Evolutionary conservation across 2,113 vertebrate species (phyloP), one percentile per base, ranked within the genome.

Genomic region (Pavo muticus): DNA sequence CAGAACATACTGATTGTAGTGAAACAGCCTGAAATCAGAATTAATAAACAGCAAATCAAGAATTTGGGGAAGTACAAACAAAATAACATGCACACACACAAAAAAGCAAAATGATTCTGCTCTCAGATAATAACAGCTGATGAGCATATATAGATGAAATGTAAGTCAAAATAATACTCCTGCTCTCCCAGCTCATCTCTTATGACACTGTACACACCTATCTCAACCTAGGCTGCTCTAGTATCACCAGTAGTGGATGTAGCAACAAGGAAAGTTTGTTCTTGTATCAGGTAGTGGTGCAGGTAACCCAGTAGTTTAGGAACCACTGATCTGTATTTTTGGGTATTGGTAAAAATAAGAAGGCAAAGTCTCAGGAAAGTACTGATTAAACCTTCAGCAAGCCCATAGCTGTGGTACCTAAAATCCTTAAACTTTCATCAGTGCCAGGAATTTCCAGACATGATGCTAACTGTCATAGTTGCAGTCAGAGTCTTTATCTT

Each of bases 361-460:
- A 84, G 67, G 54, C 40, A 21, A 27, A 23, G 29, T 32, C 39
- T 54, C 50, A 72, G 35, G 29, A 27, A 16, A 5, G 16, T 57
- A 44, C 15, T 18, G 9, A 10, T 39, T 64, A 80, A 59, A 52
- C 42, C 69, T 50, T 52, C 14, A 74, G 23, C 37, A 70, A 70
- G 57, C 32, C 42, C 65, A 70, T 18, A 0, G 0, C 21, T 2
- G 0, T 35, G 70, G 30, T 10, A 44, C 52, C 50, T 70, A 24
- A 68, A 84, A 32, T 42, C 12, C 24, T 54, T 47, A 71, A 52
- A 76, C 14, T 35, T 60, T 14, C 16, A 47, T 14, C 24, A 65
- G 42, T 60, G 44, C 17, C 48, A 76, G 17, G 16, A 35, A 45
- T 50, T 68, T 59, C 80, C 64, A 64, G 18, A 44, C 4, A 1